A percentile compares a stretch with the other conserved stretches of the same genome.
phyloP scores from a whole-genome alignment of 2,113 vertebrate genomes.

The Scomber japonicus region DNA sequence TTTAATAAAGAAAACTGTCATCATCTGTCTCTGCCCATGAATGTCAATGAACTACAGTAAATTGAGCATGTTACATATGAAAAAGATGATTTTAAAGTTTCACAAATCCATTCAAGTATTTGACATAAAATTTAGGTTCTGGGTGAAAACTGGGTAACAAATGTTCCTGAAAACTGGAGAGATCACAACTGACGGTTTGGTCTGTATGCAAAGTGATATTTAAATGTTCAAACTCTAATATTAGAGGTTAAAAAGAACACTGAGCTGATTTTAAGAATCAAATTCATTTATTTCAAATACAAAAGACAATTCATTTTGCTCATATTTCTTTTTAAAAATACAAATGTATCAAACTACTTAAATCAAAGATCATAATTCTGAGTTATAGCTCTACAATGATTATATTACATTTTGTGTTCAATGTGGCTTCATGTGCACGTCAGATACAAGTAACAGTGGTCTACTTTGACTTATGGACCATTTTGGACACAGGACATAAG shows the following conservation, averaged over 20 bases:
- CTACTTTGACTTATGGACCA: slow-evolving; percentile 5
- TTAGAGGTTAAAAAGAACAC: slow-evolving; percentile 26
- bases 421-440: slow-evolving; percentile 58
- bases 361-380: slow-evolving; percentile 15
- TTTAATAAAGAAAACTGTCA: slow-evolving; percentile 66
- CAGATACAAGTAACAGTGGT: slow-evolving; percentile 19
- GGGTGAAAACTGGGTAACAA: neutral
- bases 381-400: slow-evolving; percentile 20
- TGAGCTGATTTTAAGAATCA: slow-evolving; percentile 36
- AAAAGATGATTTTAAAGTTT: neutral
- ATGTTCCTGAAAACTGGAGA: neutral
- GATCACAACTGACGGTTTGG: neutral
- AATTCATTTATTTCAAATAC: slow-evolving; percentile 66
- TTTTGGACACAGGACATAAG: neutral
- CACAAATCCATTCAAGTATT: neutral
- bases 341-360: slow-evolving; percentile 44
- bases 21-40: slow-evolving; percentile 11
- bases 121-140: neutral
- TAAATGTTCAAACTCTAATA: neutral
- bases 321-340: slow-evolving; percentile 44
- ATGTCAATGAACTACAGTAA: slow-evolving; percentile 11
- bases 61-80: neutral
- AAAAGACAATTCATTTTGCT: slow-evolving; percentile 47
- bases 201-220: neutral
- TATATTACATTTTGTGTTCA: slow-evolving; percentile 35